phyloP scores from a whole-genome alignment of 2,797 vertebrate species.

The Enteromius anoplus region DNA sequence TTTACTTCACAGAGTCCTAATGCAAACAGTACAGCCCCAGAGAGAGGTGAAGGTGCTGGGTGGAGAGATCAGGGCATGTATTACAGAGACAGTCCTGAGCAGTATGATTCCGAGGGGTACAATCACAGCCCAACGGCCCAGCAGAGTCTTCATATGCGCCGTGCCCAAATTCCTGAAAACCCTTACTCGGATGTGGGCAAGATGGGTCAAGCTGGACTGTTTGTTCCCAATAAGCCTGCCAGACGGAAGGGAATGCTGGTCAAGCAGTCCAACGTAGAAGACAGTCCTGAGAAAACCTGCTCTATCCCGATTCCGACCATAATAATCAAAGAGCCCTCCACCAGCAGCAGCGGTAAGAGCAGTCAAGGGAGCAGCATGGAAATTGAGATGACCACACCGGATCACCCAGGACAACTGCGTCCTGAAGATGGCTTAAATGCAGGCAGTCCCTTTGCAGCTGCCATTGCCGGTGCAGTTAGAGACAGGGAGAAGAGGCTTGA shows the following conservation, averaged over 20 bases:
- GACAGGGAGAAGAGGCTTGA: conserved; percentile 87
- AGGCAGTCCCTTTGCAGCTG: conserved; percentile 83
- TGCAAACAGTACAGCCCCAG: conserved; percentile 65
- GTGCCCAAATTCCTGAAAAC: conserved; percentile 86
- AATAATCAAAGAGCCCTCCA: conserved; percentile 92
- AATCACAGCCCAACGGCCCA: conserved; percentile 71
- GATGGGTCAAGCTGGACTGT: conserved; percentile 80
- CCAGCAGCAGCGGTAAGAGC: conserved; percentile 91
- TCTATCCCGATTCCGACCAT: conserved; percentile 90
- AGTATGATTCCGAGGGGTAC: conserved; percentile 75
- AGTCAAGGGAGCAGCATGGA: conserved; percentile 93
- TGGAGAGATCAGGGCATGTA: conserved; percentile 82
- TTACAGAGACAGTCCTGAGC: conserved; percentile 81
- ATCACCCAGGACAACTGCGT: conserved; percentile 82
- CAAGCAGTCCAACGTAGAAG: conserved; percentile 88
- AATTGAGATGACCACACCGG: conserved; percentile 80
- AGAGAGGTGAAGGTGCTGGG: conserved; percentile 75
- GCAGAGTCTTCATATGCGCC: conserved; percentile 80
- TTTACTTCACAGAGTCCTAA: conserved; percentile 79
- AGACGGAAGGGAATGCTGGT: conserved; percentile 88
- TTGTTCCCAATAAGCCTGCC: conserved; percentile 84
- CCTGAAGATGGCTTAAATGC: conserved; percentile 77
- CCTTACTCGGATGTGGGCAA: conserved; percentile 84
- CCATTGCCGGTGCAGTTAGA: conserved; percentile 84
- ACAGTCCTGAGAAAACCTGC: conserved; percentile 88